Evolutionary conservation across 2,113 vertebrate genomes (phyloP).

Genomic region (Esox niger): DNA sequence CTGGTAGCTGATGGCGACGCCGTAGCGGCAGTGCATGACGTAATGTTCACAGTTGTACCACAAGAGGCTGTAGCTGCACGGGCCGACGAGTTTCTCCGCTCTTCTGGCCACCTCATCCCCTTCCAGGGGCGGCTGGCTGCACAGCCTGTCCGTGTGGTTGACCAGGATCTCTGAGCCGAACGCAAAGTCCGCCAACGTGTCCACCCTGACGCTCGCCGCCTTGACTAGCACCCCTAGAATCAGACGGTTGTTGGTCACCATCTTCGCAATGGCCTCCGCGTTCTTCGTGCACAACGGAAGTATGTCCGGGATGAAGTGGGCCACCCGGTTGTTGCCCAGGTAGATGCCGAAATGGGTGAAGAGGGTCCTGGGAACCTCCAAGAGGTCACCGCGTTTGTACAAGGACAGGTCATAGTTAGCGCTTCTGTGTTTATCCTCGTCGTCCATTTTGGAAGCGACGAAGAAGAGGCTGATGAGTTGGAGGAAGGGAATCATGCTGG

Average conservation of each 20-base stretch:
- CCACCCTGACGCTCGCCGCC: conserved; percentile 87
- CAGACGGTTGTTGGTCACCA: conserved; percentile 89
- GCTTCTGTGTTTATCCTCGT: conserved; percentile 26
- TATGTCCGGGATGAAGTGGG: conserved; percentile 95
- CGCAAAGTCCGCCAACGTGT: conserved; percentile 88
- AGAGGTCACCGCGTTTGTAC: conserved; percentile 84
- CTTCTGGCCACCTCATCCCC: conserved; percentile 83
- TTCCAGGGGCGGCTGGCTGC: conserved; percentile 73
- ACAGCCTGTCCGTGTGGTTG: conserved; percentile 85
- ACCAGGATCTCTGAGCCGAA: conserved; percentile 85
- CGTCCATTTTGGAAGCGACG: conserved; percentile 27
- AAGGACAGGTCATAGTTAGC: conserved; percentile 66
- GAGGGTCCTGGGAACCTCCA: conserved; percentile 88
- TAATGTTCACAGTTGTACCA: conserved; percentile 99
- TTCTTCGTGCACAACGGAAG: conserved; percentile 77
- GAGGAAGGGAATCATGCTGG: conserved; percentile 41
- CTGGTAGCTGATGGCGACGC: conserved; percentile 86
- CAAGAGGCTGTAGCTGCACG: conserved; percentile 85
- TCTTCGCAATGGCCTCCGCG: conserved; percentile 68
- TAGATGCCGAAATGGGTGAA: conserved; percentile 96
- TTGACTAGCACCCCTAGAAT: conserved; percentile 83
- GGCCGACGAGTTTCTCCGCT: conserved; percentile 85
- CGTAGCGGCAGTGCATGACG: conserved; percentile 94
- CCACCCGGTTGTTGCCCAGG: conserved; percentile 86
- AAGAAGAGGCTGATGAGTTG: conserved; percentile 64